Evolutionary conservation across 2,797 vertebrate species (phyloP).

Genomic region (Glossophaga mutica): DNA sequence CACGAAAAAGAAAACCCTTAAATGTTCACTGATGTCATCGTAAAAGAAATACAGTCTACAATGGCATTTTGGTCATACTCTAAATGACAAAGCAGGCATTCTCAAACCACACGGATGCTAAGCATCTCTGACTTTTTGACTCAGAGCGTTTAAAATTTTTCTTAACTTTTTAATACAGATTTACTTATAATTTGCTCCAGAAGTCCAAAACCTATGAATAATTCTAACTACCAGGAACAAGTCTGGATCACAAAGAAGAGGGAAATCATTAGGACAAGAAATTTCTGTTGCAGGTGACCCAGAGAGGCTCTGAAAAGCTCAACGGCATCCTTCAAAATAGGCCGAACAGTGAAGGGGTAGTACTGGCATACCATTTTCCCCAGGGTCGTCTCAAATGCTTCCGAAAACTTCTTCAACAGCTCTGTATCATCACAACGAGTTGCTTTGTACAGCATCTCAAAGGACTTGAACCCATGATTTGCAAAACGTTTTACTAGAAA

Average conservation of each 20-base stretch:
- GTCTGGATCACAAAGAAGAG: not conserved
- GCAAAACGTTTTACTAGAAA: constrained; percentile 94
- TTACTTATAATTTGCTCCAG: not conserved
- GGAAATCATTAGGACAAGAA: not conserved
- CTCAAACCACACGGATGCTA: not conserved
- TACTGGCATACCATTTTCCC: constrained; percentile 90
- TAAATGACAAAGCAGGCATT: constrained; percentile 8
- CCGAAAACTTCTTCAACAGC: constrained; percentile 90
- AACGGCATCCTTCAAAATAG: not conserved
- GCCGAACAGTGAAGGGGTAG: not conserved
- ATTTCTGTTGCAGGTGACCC: not conserved
- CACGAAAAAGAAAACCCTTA: not conserved
- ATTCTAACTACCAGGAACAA: constrained; percentile 12
- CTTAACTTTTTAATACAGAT: not conserved
- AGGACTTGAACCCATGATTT: constrained; percentile 97
- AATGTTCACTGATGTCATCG: not conserved
- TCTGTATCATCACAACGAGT: constrained; percentile 92
- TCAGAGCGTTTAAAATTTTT: not conserved
- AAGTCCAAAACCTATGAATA: not conserved
- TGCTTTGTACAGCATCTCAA: constrained; percentile 97
- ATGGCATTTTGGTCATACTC: not conserved
- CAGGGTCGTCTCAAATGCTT: constrained; percentile 91
- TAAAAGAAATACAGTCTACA: not conserved
- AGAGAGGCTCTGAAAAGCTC: not conserved
- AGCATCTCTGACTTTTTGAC: not conserved